Conservation (phyloP, 2,113 vertebrate genomes). For the Noturus placidus region DNA sequence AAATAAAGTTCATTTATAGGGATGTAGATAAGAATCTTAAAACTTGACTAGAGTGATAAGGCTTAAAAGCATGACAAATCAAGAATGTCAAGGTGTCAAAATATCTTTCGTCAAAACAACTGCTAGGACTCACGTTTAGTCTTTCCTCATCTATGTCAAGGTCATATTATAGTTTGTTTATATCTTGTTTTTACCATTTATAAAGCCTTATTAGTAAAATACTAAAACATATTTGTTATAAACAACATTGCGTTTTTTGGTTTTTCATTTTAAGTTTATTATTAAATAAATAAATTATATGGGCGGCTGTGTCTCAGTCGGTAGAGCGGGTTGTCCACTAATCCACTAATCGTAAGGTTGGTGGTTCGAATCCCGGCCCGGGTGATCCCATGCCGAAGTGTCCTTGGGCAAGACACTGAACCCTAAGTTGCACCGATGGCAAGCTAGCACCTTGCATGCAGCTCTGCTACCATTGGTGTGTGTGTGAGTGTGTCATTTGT, state of each 20-base stretch:
- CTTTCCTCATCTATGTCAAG: not conserved
- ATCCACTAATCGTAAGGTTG: no score
- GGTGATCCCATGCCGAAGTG: no score
- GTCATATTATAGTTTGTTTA: not conserved
- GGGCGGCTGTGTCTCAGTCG: no score
- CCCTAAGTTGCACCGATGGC: no score
- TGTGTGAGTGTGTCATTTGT: no score
- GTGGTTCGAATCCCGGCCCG: no score
- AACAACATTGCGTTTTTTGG: not conserved
- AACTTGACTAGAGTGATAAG: not conserved
- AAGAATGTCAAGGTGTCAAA: not conserved
- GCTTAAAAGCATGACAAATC: not conserved
- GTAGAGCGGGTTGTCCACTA: no score
- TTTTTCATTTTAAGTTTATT: not conserved
- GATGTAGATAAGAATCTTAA: slow-evolving; percentile 6
- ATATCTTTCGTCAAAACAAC: no score
- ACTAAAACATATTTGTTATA: not conserved
- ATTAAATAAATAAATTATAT: not conserved
- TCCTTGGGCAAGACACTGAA: no score
- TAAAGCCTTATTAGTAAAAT: not conserved
- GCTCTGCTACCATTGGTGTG: no score
- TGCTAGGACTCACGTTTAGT: not conserved
- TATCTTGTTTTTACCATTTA: not conserved
- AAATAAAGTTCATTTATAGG: not conserved
- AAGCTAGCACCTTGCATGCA: no score